Evolutionary conservation across 2,113 vertebrate species (phyloP).

Genomic region (Bambusicola thoracicus): DNA sequence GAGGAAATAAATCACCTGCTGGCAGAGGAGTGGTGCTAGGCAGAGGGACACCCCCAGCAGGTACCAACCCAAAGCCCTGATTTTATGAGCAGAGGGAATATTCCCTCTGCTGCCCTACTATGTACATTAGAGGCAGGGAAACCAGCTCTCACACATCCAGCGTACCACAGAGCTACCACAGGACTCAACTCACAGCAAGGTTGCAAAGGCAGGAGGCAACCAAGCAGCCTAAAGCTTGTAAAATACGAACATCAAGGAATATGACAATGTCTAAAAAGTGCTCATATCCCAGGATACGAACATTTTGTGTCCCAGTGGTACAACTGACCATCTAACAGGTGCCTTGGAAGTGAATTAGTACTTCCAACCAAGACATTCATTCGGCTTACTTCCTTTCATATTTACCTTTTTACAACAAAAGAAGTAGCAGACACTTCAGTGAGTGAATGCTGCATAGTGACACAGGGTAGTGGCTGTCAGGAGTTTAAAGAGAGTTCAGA

Average conservation of each 20-base stretch:
- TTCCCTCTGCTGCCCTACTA: not conserved
- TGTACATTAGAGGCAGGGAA: rapidly evolving
- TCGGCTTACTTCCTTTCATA: not conserved
- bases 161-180: not conserved
- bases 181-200: not conserved
- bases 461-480: not conserved
- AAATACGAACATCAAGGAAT: not conserved
- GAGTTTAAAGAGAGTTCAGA: slow-evolving; percentile 18
- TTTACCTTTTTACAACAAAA: not conserved
- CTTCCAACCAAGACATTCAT: not conserved
- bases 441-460: not conserved
- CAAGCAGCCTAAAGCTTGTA: not conserved
- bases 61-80: not conserved
- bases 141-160: not conserved
- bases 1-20: not conserved
- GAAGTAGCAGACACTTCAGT: not conserved
- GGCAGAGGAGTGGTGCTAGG: not conserved
- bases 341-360: not conserved
- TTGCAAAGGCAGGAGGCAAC: not conserved
- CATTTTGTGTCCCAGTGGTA: not conserved
- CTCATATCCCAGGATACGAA: not conserved
- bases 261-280: not conserved
- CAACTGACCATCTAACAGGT: not conserved
- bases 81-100: not conserved
- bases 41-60: not conserved